Base-by-base conservation (phyloP, 1,140 invertebrate species). In the Zaprionus capensis region DNA sequence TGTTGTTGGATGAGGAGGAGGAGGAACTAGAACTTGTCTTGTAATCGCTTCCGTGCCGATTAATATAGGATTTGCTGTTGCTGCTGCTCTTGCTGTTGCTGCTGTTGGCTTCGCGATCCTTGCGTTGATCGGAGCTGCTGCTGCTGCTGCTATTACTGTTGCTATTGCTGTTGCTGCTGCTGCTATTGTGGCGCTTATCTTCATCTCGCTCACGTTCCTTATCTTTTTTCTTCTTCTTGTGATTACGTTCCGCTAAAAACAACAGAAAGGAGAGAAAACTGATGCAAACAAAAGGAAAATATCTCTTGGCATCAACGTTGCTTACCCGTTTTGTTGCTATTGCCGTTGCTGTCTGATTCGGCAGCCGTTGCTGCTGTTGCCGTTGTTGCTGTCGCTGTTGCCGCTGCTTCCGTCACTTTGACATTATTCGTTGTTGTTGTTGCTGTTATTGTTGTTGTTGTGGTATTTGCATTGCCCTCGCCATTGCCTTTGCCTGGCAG, bases 181-280 rank as follows among this genome's bases (percentile, higher is more conserved):
- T 81, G 46, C 34, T 84, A 34, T 64, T 77, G 22, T 73, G 81
- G 15, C 58, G 80, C 78, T 80, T 92, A 75, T 85, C 85, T 70
- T 84, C 79, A 81, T 88, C 84, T 51, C 84, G 76, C 24, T 83
- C 72, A 26, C 80, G 84, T 56, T 92, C 91, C 81, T 90, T 90
- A 82, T 90, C 85, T 90, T 84, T 90, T 64, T 82, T 90, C 73
- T 90, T 90, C 71, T 80, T 91, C 56, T 90, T 90, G 70, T 90
- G 85, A 80, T 90, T 90, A 71, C 81, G 85, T 49, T 90, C 85
- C 22, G 80, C 79, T 80, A 44, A 11, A 57, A 49, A 28, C 17
- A 38, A 41, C 38, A 53, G 56, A 49, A 20, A 46, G 62, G 51
- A 44, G 17, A n/a, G 57, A 63, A 61, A 76, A 36, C 22, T 58